These are phyloP conservation scores for Microctenopoma stevenorrisi DNA, from an alignment of 2,797 vertebrate species.

Conservation along the genomic window DNA sequence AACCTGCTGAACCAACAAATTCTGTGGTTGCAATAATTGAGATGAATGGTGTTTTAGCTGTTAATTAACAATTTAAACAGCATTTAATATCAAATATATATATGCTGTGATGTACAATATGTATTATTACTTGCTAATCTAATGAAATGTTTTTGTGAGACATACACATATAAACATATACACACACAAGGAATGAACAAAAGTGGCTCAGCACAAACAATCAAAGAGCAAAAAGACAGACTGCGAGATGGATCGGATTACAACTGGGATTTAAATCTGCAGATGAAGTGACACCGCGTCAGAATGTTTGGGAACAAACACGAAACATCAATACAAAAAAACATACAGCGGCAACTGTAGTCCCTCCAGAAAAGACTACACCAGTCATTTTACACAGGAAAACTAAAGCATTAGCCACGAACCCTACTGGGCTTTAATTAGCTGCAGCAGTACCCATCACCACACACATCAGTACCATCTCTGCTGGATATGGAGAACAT, in stretches of 20 bases:
- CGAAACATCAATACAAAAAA: constrained; percentile 42
- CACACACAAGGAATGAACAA: background rate
- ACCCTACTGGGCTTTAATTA: constrained; percentile 64
- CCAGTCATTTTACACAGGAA: constrained; percentile 44
- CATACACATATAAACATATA: too few relatives aligned
- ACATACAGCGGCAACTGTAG: constrained; percentile 32
- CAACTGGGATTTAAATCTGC: constrained; percentile 35
- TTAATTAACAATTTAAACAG: too few relatives aligned
- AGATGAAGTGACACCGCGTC: constrained; percentile 45
- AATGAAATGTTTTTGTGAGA: too few relatives aligned
- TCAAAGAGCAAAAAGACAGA: constrained; percentile 5
- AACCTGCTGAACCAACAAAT: too few relatives aligned
- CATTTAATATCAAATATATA: too few relatives aligned
- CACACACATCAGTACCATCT: constrained; percentile 48
- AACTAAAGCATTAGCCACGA: constrained; percentile 41
- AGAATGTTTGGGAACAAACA: constrained; percentile 47
- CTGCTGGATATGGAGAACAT: constrained; percentile 22
- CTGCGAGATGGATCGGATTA: constrained; percentile 48
- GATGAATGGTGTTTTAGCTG: too few relatives aligned
- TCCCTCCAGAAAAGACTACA: constrained; percentile 39
- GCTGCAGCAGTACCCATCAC: constrained; percentile 38
- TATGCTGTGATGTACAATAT: too few relatives aligned
- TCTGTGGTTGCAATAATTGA: too few relatives aligned
- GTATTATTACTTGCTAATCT: too few relatives aligned
- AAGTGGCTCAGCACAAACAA: constrained; percentile 21